Base-by-base conservation (phyloP, 2,113 vertebrate species). In the Mus pahari region DNA sequence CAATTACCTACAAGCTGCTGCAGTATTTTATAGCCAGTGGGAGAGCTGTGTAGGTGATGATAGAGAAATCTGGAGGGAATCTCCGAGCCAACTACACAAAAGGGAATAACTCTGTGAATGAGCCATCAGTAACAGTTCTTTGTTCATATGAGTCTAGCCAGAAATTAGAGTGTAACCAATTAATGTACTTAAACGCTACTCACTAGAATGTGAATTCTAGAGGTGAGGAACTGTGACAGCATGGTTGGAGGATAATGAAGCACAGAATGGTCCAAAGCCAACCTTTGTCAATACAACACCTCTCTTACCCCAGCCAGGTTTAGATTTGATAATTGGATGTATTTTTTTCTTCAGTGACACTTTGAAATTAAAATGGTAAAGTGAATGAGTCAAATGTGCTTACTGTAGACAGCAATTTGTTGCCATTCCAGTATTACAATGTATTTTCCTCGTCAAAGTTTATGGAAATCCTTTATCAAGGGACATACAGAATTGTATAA, bases 1-100 rank as follows among this genome's bases (percentile, higher is more conserved):
- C 99, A 99, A 99, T 99, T 99, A 99, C 99, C 99, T 99, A 99
- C 99, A 99, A 99, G 99, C 99, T 99, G 99, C 99, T 99, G 99
- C 99, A 98, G 98, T 98, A 99, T 99, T 99, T 99, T 99, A 99
- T 99, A 99, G 99, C 99, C 98, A 98, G 99, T 99, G 98, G 98
- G 98, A 99, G 98, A 99, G 98, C 98, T 98, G 98, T 98, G 98
- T 99, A 99, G 99, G 99, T 99, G 98, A 99, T 98, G 98, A 99
- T 99, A 99, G 99, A 99, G 98, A 99, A 99, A 98, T 99, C 99
- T 99, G 97, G 97, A 97, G 98, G 99, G 99, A 99, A 98, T 98
- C 98, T 98, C 98, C 98, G 98, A 98, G 98, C 98, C 98, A 98
- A 28, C 98, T 98, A 98, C 98, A 98, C 97, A 98, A 98, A 97